Evolutionary conservation across 92 coral and sea anemone genomes (phyloP), one percentile per base, ranked within the genome.

Genomic region (Chrysogorgia sp.): DNA sequence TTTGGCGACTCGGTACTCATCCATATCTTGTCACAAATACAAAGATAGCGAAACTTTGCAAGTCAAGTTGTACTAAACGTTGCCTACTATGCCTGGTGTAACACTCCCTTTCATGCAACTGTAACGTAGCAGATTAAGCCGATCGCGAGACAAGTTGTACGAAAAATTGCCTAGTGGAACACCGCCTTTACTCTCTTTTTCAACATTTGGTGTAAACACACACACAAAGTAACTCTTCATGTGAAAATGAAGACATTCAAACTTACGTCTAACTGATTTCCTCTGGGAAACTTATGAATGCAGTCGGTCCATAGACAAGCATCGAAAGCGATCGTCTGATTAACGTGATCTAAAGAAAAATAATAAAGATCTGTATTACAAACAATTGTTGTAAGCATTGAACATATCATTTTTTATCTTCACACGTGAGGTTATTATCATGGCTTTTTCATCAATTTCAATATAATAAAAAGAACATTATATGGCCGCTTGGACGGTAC

Each of bases 291-390:
- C 41, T 81, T 82, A 82, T 90, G 89, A 33, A 75, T 77, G 74
- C 97, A 93, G 23, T 80, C 75, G 23, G 83, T 76, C 97, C 97
- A 93, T 19, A 77, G 80, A 53, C 97, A 93, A 37, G 74, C 86
- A 33, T 84, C 91, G 31, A 93, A 80, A 9, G 83, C 76, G 3
- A 92, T 92, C 61, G 88, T 89, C 75, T 93, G 93, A 69, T 90
- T 88, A 57, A 90, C 92, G 84, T 93, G 97, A 65, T 83, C 79
- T 72, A 59, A 34, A 57, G 34, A 23, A 57, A 14, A 29, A 3
- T 3, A 52, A 52, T 23, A 23, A 52, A 20, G 26, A 52, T 52
- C 41, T 28, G 15, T 33, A 30, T 2, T 13, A 50, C 29, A n/a
- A 10, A 60, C 10, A 63, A 37, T 6, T 52, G 26, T 6, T 7